Conservation (phyloP, 53 echinoderm and acorn worm species). For the Stichopus horrens region DNA sequence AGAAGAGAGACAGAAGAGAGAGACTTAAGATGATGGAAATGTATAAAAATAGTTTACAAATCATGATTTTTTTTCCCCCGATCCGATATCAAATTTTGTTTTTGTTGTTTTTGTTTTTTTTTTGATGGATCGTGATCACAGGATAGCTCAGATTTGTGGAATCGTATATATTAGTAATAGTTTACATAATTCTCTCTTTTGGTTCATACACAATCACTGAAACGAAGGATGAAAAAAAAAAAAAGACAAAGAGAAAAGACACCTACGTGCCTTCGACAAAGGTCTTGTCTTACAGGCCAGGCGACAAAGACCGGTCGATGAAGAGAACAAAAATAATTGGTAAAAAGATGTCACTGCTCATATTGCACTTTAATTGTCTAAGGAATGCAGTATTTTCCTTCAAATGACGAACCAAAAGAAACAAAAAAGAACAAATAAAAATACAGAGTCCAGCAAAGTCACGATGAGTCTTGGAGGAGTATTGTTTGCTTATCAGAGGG, state of each 20-base stretch:
- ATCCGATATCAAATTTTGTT: not conserved
- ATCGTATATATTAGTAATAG: not conserved
- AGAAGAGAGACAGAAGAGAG: not conserved
- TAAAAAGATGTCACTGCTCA: constrained; percentile 11
- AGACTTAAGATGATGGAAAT: not conserved
- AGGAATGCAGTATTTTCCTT: constrained; percentile 41
- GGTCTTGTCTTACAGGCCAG: no score
- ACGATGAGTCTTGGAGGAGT: no score
- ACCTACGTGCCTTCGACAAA: not conserved
- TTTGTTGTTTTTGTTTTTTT: not conserved
- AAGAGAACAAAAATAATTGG: not conserved
- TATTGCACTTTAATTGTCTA: constrained; percentile 14
- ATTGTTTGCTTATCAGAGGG: no score
- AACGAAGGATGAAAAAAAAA: not conserved
- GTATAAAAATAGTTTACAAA: constrained; percentile 18
- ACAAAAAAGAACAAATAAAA: no score
- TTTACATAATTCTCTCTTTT: constrained; percentile 13
- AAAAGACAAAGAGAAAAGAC: not conserved
- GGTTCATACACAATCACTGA: constrained; percentile 35
- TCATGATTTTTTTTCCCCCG: not conserved
- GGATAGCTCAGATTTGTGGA: not conserved
- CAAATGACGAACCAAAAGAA: no score
- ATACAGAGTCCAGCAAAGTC: no score
- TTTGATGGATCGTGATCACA: not conserved
- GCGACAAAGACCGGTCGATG: not conserved